Conservation (phyloP, 1,140 invertebrate species). For the Zaprionus capensis region DNA sequence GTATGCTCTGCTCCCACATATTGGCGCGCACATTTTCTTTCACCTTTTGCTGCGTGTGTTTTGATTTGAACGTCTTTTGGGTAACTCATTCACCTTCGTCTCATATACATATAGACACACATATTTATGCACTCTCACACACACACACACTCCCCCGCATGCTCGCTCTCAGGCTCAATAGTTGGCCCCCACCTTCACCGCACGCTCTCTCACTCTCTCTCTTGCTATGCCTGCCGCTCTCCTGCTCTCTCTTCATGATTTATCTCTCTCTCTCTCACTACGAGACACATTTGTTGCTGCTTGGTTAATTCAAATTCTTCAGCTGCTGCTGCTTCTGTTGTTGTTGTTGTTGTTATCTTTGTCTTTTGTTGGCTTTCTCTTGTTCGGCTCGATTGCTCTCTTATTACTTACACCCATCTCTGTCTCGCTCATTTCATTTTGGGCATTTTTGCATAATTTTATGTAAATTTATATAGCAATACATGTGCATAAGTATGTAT, state of each 20-base stretch:
- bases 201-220: slow-evolving; percentile 12
- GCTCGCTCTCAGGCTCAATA: slow-evolving; percentile 46
- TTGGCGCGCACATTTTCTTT: slow-evolving; percentile 81
- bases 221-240: not conserved
- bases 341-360: not conserved
- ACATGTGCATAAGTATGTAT: not conserved
- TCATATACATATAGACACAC: slow-evolving; percentile 28
- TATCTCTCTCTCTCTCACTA: slow-evolving; percentile 10
- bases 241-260: slow-evolving; percentile 26
- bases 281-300: slow-evolving; percentile 55
- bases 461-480: slow-evolving; percentile 72
- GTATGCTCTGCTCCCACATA: slow-evolving; percentile 46
- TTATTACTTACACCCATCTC: slow-evolving; percentile 37
- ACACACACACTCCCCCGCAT: slow-evolving; percentile 60
- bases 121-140: slow-evolving; percentile 6
- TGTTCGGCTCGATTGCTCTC: slow-evolving; percentile 46
- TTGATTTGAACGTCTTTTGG: slow-evolving; percentile 64
- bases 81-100: slow-evolving; percentile 34
- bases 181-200: slow-evolving; percentile 44
- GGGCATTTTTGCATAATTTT: slow-evolving; percentile 76
- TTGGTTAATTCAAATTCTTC: slow-evolving; percentile 59
- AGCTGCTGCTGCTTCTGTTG: slow-evolving; percentile 44
- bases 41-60: slow-evolving; percentile 69
- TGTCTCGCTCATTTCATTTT: slow-evolving; percentile 42
- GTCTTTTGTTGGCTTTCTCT: slow-evolving; percentile 48